phyloP scores from a whole-genome alignment of 2,888 invertebrate genomes.

The Pheosia gnoma region DNA sequence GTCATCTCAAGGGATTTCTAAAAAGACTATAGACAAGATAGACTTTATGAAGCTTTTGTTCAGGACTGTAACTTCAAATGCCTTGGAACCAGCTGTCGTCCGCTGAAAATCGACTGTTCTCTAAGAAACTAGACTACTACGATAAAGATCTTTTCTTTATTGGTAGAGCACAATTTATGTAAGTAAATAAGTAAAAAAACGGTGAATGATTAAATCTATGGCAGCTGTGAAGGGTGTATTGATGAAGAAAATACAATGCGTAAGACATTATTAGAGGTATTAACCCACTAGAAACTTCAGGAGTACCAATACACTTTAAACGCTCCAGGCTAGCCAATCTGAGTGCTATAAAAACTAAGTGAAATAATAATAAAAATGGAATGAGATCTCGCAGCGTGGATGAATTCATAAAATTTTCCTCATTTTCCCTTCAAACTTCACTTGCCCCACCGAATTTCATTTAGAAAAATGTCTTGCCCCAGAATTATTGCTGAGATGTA shows the following conservation, averaged over 20 bases:
- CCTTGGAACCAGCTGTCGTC: no score
- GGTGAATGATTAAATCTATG: no score
- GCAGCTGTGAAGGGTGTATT: no score
- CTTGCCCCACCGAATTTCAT: conserved; percentile 7
- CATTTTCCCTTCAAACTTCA: conserved; percentile 7
- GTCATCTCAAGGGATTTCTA: not conserved
- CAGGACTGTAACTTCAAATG: not conserved
- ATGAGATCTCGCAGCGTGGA: conserved; percentile 1
- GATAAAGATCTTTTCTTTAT: no score
- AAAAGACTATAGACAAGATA: not conserved
- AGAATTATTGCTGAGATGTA: not conserved
- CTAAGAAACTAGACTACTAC: no score
- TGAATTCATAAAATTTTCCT: conserved; percentile 7
- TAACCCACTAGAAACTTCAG: not conserved
- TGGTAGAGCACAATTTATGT: no score
- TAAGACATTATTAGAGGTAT: not conserved
- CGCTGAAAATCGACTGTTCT: no score
- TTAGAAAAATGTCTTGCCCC: conserved; percentile 1
- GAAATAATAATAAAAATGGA: conserved; percentile 3
- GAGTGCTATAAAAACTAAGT: not conserved
- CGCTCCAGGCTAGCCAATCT: not conserved
- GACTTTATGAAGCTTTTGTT: not conserved
- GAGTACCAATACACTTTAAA: not conserved
- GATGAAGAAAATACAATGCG: no score
- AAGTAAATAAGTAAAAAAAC: no score